Evolutionary conservation across 2,888 invertebrate species (phyloP), one percentile per base, ranked within the genome.

Genomic region (Zaprionus lineosus): DNA sequence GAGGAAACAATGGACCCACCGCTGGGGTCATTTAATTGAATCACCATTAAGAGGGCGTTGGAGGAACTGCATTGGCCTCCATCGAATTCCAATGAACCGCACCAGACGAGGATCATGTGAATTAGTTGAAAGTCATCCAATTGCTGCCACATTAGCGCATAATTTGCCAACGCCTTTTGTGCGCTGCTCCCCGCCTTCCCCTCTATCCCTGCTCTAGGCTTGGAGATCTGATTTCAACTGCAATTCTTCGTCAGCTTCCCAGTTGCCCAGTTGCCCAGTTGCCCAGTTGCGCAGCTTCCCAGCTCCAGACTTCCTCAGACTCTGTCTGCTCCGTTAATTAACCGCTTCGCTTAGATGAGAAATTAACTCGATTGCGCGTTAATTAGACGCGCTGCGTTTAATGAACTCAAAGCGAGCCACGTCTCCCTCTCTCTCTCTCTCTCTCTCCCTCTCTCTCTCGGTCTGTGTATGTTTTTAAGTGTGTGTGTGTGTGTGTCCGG

Each of bases 361-460:
- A 81, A 85, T 81, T 81, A 85, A 85, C 85, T 81, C 85, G 83
- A 81, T 85, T 85, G 79, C 70, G 76, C 84, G 76, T 85, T 81
- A 81, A 81, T 81, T 81, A 81, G 74, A 70, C 60, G 64, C 70
- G 56, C 61, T 67, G 72, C 84, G 78, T 85, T 85, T 85, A 81
- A 81, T 81, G 83, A 81, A 85, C 79, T 85, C 65, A 44, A 39
- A 46, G 61, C 55, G 28, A n/a, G 34, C 37, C 39, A 19, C 21
- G 12, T n/a, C n/a, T n/a, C n/a, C n/a, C n/a, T n/a, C n/a, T n/a
- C n/a, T n/a, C n/a, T n/a, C n/a, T n/a, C n/a, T n/a, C n/a, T n/a
- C n/a, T n/a, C n/a, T n/a, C n/a, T n/a, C n/a, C n/a, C n/a, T n/a
- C n/a, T n/a, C n/a, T n/a, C n/a, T n/a, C n/a, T n/a, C n/a, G n/a